Evolutionary conservation across 2,113 vertebrate genomes (phyloP), one percentile per base, ranked within the genome.

Genomic region (Istiophorus platypterus): DNA sequence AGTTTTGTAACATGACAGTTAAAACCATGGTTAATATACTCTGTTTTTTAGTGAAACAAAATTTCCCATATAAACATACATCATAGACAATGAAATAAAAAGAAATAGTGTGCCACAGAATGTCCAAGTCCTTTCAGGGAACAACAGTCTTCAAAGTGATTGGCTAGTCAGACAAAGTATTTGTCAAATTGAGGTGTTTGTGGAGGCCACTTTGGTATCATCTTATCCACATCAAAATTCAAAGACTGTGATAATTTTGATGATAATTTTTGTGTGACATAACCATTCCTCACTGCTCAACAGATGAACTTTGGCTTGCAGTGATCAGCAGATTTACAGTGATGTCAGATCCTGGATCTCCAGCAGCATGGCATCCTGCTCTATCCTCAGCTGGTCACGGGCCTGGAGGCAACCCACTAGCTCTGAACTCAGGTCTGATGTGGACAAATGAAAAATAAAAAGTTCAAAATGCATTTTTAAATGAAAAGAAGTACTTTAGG

Each of bases 291-390:
- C 7, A 24, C n/a, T 27, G 41, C 22, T 17, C 2, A 0, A 56
- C 34, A 20, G 14, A 37, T 58, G 51, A 18, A 39, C 26, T 18
- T 56, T 9, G 34, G 39, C 20, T 11, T 27, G 29, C 17, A n/a
- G 34, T 4, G 18, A 18, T n/a, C 4, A 2, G 22, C 45, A 0
- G 51, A 56, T 56, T 95, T 93, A 94, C 66, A 94, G 72, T 0
- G 94, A 93, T 1, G 95, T 96, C 84, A 96, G 87, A 45, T 96
- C 95, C 85, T 96, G 95, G 34, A 96, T 92, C 87, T 96, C 95
- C 85, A 96, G 86, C 85, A 96, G 88, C 94, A 96, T 95, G 83
- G 95, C 95, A 12, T 96, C 95, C 87, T 96, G 95, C 83, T 96
- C 94, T 0, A 94, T 96, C 80, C 94, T 95, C 86, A 96, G 90